These are phyloP conservation scores for Diadophis punctatus DNA, from an alignment of 2,113 vertebrate genomes.

Conservation along the genomic window DNA sequence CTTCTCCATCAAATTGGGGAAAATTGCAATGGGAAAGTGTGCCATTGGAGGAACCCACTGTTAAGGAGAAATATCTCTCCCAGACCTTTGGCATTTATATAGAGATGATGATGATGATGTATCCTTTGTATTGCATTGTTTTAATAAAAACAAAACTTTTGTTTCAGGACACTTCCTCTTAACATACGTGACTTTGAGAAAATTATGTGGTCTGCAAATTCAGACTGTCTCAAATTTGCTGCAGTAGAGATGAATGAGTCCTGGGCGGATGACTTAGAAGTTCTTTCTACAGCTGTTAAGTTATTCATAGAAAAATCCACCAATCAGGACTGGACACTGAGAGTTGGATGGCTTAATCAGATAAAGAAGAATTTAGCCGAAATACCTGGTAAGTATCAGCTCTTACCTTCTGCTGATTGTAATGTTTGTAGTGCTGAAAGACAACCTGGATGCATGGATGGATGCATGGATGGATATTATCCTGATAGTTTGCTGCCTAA, in stretches of 20 bases:
- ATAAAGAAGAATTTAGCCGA: constrained; percentile 76
- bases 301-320: constrained; percentile 84
- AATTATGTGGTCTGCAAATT: constrained; percentile 73
- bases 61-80: not conserved
- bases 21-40: not conserved
- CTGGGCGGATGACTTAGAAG: constrained; percentile 71
- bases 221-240: constrained; percentile 75
- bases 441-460: not conserved
- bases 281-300: constrained; percentile 80
- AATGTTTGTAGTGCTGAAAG: not conserved
- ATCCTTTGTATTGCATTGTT: not conserved
- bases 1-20: not conserved
- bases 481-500: not conserved
- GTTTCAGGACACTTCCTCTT: constrained; percentile 80
- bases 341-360: constrained; percentile 88
- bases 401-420: constrained; percentile 18
- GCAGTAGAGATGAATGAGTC: constrained; percentile 61
- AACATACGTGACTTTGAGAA: constrained; percentile 82
- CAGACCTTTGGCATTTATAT: not conserved
- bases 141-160: constrained; percentile 15
- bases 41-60: not conserved
- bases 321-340: constrained; percentile 89
- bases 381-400: constrained; percentile 69
- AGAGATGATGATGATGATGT: not conserved
- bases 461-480: not conserved